Evolutionary conservation across 2,888 invertebrate genomes (phyloP), one percentile per base, ranked within the genome.

Genomic region (Phyllotreta cruciferae): DNA sequence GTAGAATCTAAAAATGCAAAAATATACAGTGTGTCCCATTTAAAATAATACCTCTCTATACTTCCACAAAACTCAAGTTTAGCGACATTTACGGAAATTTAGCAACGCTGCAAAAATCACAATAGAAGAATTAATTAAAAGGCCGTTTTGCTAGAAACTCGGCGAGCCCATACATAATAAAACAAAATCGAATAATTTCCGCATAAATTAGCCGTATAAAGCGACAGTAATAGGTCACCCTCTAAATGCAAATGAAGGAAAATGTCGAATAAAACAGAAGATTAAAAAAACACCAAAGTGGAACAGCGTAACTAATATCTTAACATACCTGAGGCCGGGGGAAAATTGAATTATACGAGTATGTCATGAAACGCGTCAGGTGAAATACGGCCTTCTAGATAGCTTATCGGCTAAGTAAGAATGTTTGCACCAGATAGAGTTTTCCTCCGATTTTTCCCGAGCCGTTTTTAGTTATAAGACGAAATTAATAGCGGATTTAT

Each of bases 221-320:
- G 2, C 5, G 47, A 47, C 10, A 44, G 14, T 14, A 47, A 47
- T 47, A 6, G 47, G 47, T 47, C 47, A 47, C 47, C 47, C 47
- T 47, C 13, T 47, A 47, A 47, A 24, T 47, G 47, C 14, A 47
- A 47, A 47, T 47, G 47, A 35, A 24, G 24, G 35, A n/a, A 5
- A 7, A 35, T n/a, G 36, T 8, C 10, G 49, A 49, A 49, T 49
- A 35, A 36, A 14, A 49, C 36, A 49, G 35, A 35, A 49, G 49
- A 49, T 49, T 49, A 49, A 49, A 47, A n/a, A 49, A 49, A 49
- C 49, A 49, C 14, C 49, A 49, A 49, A 49, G 49, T 49, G 49
- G 35, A 49, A 49, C 34, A 49, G 14, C 49, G 49, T 8, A 49
- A 49, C 49, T 9, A 49, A 49, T 49, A n/a, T 49, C 49, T 35